Percentiles rank a stretch among this genome's conserved stretches.
Evolutionary conservation across 2,113 vertebrate species (phyloP).

Genomic region (Rafetus swinhoei): DNA sequence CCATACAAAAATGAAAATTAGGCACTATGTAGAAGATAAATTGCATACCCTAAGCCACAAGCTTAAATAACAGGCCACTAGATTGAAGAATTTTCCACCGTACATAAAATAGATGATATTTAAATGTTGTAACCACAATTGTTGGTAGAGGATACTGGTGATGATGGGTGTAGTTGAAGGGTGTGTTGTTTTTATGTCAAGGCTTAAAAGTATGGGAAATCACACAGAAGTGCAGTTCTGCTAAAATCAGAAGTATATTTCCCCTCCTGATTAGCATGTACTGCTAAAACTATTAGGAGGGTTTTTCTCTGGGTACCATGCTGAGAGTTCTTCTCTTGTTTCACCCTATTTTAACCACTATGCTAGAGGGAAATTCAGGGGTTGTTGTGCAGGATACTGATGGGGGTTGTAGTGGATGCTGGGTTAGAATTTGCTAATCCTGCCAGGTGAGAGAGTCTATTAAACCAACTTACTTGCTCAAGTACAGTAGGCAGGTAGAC

Average conservation of each 20-base stretch:
- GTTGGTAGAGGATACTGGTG: background rate
- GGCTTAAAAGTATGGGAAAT: background rate
- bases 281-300: background rate
- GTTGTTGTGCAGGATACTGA: fast-evolving
- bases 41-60: background rate
- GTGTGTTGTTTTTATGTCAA: background rate
- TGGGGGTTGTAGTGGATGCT: background rate
- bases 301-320: background rate
- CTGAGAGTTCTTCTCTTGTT: background rate
- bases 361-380: background rate
- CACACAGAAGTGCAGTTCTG: fast-evolving
- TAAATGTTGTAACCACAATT: background rate
- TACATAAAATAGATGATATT: background rate
- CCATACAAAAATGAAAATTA: background rate
- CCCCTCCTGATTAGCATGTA: background rate
- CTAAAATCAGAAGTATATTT: background rate
- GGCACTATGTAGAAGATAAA: background rate
- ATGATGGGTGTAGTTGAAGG: background rate
- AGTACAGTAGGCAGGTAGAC: background rate
- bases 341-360: background rate
- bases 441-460: background rate
- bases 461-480: background rate
- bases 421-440: background rate
- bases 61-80: background rate
- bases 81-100: background rate